Conservation (phyloP, 2,113 vertebrate genomes). For the Pangasianodon hypophthalmus region DNA sequence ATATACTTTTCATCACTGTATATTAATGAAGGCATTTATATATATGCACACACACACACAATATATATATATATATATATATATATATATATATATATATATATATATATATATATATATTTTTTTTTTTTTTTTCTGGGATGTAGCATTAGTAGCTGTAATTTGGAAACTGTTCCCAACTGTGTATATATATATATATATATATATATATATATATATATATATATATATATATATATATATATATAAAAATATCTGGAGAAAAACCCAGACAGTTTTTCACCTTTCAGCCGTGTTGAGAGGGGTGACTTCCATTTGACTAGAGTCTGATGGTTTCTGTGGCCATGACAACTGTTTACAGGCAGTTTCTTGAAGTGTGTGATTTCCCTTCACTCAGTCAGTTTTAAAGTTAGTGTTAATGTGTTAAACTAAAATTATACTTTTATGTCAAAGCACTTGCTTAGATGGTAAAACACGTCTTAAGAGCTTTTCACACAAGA, state of each 20-base stretch:
- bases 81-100: no score
- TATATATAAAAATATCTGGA: no score
- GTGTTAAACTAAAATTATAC: background rate
- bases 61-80: no score
- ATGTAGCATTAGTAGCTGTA: no score
- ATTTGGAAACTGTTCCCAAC: no score
- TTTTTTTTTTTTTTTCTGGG: no score
- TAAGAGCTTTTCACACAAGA: background rate
- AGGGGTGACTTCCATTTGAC: background rate
- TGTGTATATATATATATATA: no score
- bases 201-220: no score
- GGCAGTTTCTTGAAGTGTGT: background rate
- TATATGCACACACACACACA: no score
- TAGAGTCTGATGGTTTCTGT: background rate
- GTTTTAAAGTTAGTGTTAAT: background rate
- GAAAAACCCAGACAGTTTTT: background rate
- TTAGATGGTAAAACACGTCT: background rate
- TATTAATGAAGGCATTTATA: background rate
- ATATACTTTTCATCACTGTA: background rate
- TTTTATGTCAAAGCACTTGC: background rate
- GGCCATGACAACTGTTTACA: background rate
- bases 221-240: no score
- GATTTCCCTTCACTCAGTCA: background rate
- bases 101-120: no score
- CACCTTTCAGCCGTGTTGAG: background rate